Conservation (phyloP, 92 coral and sea anemone species). For the Montipora capitata region DNA sequence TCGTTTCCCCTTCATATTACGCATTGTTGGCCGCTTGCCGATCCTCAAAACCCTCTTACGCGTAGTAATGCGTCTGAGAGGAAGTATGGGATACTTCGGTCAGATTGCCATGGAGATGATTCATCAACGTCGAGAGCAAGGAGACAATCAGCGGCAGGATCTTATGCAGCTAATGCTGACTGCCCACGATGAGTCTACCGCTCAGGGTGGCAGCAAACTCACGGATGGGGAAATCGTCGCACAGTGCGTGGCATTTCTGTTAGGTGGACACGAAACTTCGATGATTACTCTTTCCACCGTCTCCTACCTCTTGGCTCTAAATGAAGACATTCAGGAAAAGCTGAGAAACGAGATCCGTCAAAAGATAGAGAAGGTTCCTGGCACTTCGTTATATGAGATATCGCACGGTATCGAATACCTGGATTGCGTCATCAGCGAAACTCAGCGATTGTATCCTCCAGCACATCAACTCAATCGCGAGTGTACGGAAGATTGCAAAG, state of each 20-base stretch:
- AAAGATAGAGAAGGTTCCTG: slow-evolving; percentile 28
- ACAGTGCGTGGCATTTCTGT: slow-evolving; percentile 16
- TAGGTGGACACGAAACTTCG: slow-evolving; percentile 68
- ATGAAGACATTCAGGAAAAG: no score
- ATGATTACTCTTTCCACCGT: slow-evolving; percentile 17
- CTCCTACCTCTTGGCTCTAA: slow-evolving; percentile 18
- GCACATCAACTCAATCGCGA: slow-evolving; percentile 44
- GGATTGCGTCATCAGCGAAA: slow-evolving; percentile 71
- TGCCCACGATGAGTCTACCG: slow-evolving; percentile 56
- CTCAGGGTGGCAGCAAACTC: slow-evolving; percentile 49
- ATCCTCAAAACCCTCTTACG: not conserved
- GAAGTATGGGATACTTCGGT: not conserved
- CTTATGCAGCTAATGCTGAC: slow-evolving; percentile 68
- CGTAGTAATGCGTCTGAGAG: no score
- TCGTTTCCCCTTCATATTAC: not conserved
- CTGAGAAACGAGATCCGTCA: slow-evolving; percentile 8
- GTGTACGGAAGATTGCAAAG: slow-evolving; percentile 23
- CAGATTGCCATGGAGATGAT: slow-evolving; percentile 43
- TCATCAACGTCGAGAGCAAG: slow-evolving; percentile 34
- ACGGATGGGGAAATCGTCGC: slow-evolving; percentile 45
- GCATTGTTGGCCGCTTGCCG: slow-evolving; percentile 15
- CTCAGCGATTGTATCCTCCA: slow-evolving; percentile 65
- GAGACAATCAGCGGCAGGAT: slow-evolving; percentile 55
- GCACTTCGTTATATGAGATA: slow-evolving; percentile 56
- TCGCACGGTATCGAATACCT: slow-evolving; percentile 65